Base-by-base conservation (phyloP, 2,888 invertebrate genomes). In the Cecidostiba fungosa region DNA sequence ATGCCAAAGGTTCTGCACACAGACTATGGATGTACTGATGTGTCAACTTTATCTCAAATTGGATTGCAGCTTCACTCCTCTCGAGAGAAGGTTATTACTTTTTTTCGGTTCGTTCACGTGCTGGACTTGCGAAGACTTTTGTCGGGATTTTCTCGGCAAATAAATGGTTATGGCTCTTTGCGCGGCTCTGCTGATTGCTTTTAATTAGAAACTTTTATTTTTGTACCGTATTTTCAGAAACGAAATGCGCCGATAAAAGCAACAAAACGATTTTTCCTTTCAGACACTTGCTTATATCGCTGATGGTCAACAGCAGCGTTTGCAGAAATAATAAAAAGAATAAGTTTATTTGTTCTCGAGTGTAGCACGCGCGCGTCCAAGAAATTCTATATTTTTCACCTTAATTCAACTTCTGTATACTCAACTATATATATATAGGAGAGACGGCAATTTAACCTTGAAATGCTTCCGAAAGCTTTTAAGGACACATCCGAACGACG, bases 101-200 rank as follows among this genome's bases (percentile, higher is more conserved):
- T 59, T 62, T 59, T 19, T 29, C 14, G 26, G 26, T 47, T 10
- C 16, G 23, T 29, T 77, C 66, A 26, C 43, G 77, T 43, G 62
- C 50, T 77, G 62, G 66, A 39, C 36, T 66, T 66, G 39, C 39
- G 14, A 2, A 32, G n/a, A 19, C 19, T 29, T 6, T 69, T 16
- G 70, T 8, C 36, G 36, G 16, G 66, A 77, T 77, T 77, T 66
- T 66, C 77, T 66, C 62, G 66, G 43, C 77, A 43, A 77, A 77
- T 26, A 50, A 76, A 76, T 76, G 32, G 8, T 19, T 54, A 23
- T 23, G 23, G 19, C 19, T 3, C 54, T 54, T 16, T 10, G 3
- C 23, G 23, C 4, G 0, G 4, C 43, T 43, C 12, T 8, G 23
- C 23, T 23, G n/a, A 10, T 10, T 59, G n/a, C 10, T 59, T 23